Evolutionary conservation across 2,113 vertebrate genomes (phyloP).

Genomic region (Ammodytes dubius): DNA sequence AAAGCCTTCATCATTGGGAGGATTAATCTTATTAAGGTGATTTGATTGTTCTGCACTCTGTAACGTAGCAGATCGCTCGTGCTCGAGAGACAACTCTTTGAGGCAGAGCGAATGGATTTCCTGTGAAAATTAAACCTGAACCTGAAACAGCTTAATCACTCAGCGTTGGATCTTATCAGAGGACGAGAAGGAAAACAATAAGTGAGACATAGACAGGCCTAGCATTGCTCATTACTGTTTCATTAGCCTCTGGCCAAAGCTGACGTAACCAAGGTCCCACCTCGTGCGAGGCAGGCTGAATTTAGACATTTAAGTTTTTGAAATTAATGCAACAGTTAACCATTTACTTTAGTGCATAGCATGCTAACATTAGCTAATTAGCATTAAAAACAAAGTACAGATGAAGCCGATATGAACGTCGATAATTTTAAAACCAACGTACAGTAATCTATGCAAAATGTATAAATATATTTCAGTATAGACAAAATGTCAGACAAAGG

Average conservation of each 20-base stretch:
- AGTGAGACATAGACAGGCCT: constrained; percentile 40
- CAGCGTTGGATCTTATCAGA: constrained; percentile 30
- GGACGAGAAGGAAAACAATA: constrained; percentile 42
- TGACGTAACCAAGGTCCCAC: constrained; percentile 42
- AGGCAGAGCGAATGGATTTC: constrained; percentile 51
- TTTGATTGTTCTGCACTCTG: constrained; percentile 41
- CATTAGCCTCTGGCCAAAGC: constrained; percentile 52
- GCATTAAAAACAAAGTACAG: no score
- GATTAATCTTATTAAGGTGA: constrained; percentile 58
- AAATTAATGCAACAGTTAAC: not conserved
- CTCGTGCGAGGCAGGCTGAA: constrained; percentile 25
- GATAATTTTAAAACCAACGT: no score
- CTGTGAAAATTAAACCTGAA: constrained; percentile 36
- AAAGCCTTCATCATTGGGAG: constrained; percentile 35
- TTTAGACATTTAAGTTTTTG: not conserved
- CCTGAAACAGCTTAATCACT: constrained; percentile 39
- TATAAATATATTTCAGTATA: no score
- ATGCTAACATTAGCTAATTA: no score
- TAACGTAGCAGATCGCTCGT: constrained; percentile 21
- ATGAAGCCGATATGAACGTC: no score
- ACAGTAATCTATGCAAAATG: no score
- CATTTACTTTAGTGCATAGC: no score
- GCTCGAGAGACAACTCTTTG: constrained; percentile 17
- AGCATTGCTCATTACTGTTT: constrained; percentile 51
- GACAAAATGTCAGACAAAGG: no score